Evolutionary conservation across 2,113 vertebrate genomes (phyloP).

Genomic region (Haliaeetus leucogaster): DNA sequence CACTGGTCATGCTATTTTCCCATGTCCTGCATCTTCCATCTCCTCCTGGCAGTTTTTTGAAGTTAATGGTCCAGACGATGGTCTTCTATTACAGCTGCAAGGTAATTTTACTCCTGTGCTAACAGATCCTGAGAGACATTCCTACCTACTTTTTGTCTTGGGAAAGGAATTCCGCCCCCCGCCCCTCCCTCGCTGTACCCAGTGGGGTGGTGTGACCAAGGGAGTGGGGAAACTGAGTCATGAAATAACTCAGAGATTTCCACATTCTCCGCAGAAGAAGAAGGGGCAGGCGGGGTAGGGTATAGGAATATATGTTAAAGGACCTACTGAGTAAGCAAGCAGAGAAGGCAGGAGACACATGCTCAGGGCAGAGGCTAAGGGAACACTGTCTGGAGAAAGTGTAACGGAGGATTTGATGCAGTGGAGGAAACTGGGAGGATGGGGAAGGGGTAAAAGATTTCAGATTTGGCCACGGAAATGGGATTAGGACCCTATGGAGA

Average conservation of each 20-base stretch:
- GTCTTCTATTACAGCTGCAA: background rate
- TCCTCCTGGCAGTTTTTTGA: background rate
- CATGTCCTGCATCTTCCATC: background rate
- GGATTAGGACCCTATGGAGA: background rate
- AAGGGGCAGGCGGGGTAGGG: background rate
- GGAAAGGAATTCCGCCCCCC: background rate
- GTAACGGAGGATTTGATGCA: background rate
- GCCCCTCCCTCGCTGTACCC: too few species aligned
- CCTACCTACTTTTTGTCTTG: background rate
- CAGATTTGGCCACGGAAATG: background rate
- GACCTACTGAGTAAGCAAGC: background rate
- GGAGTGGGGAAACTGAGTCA: background rate
- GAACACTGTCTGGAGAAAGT: background rate
- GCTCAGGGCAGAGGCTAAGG: background rate
- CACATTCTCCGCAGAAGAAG: background rate
- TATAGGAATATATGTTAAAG: background rate
- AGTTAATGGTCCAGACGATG: background rate
- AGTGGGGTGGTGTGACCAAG: background rate
- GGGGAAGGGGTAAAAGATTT: background rate
- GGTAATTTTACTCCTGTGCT: background rate
- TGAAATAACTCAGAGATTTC: background rate
- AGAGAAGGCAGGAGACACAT: background rate
- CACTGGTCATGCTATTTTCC: background rate
- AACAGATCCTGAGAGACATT: background rate
- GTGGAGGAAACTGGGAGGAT: background rate